Percentiles rank a stretch among this genome's conserved stretches.
Evolutionary conservation across 2,888 invertebrate species (phyloP).

Genomic region (Myopa testacea): DNA sequence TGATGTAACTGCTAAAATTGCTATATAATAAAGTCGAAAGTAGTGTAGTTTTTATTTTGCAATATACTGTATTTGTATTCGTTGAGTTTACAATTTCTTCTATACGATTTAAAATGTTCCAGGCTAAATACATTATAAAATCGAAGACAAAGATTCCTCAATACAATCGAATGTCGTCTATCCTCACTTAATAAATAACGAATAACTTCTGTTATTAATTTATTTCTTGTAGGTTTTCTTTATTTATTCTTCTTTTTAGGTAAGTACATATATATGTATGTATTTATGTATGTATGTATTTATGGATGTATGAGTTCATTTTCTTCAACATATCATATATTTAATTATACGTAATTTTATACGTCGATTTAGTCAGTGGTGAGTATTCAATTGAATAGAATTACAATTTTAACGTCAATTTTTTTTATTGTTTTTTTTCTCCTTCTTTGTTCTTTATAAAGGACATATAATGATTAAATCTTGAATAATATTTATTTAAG

Average conservation of each 20-base stretch:
- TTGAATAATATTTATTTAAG: neutral
- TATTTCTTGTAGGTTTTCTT: neutral
- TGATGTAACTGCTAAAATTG: neutral
- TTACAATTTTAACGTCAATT: neutral
- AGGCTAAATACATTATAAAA: constrained; percentile 27
- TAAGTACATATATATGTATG: neutral
- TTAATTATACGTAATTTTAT: neutral
- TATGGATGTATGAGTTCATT: neutral
- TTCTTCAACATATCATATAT: neutral
- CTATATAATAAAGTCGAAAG: neutral
- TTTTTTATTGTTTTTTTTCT: too few relatives aligned
- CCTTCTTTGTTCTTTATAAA: neutral
- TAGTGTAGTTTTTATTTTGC: neutral
- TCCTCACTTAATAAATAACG: constrained; percentile 16
- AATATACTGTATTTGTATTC: constrained; percentile 30
- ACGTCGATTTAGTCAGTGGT: neutral
- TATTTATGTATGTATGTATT: neutral
- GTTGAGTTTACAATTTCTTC: constrained; percentile 23
- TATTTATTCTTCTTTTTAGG: neutral
- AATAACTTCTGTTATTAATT: neutral
- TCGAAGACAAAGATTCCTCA: constrained; percentile 28
- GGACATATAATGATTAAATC: neutral
- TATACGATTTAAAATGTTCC: constrained; percentile 35
- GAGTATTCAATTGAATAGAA: neutral
- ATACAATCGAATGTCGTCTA: constrained; percentile 18